phyloP scores from a whole-genome alignment of 2,113 vertebrate genomes.

The Platichthys flesus region DNA sequence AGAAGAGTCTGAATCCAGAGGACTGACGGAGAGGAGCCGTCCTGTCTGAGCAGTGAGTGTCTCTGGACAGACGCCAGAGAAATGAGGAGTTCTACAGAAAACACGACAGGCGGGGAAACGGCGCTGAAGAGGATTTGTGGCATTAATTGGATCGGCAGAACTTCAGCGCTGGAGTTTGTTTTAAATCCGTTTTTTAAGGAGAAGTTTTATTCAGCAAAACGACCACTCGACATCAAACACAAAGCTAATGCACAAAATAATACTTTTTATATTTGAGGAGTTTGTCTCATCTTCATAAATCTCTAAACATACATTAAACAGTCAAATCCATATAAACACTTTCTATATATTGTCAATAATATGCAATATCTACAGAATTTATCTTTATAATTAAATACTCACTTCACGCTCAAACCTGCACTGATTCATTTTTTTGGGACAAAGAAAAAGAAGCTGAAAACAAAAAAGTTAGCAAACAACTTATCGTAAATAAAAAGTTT shows the following conservation, averaged over 20 bases:
- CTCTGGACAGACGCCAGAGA: slow-evolving; percentile 48
- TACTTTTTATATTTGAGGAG: background rate
- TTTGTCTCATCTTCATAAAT: background rate
- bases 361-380: no score
- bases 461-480: no score
- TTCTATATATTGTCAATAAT: no score
- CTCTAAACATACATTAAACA: no score
- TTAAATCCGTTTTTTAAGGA: slow-evolving; percentile 23
- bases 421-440: no score
- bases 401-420: no score
- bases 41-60: slow-evolving; percentile 27
- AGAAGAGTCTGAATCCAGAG: slow-evolving; percentile 2
- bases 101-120: slow-evolving; percentile 26
- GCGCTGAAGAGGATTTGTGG: slow-evolving; percentile 47
- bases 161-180: slow-evolving; percentile 32
- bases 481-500: no score
- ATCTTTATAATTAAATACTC: no score
- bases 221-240: slow-evolving; percentile 15
- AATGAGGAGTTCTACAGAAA: slow-evolving; percentile 23
- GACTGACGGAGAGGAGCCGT: slow-evolving; percentile 7
- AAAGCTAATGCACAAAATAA: background rate
- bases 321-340: no score
- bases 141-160: slow-evolving; percentile 66
- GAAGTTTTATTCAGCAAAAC: slow-evolving; percentile 14
- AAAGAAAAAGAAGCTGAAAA: no score